A percentile compares a stretch with the other conserved stretches of the same genome.
phyloP scores from a whole-genome alignment of 35 echinoderm and acorn worm species.

The Lytechinus variegatus region DNA sequence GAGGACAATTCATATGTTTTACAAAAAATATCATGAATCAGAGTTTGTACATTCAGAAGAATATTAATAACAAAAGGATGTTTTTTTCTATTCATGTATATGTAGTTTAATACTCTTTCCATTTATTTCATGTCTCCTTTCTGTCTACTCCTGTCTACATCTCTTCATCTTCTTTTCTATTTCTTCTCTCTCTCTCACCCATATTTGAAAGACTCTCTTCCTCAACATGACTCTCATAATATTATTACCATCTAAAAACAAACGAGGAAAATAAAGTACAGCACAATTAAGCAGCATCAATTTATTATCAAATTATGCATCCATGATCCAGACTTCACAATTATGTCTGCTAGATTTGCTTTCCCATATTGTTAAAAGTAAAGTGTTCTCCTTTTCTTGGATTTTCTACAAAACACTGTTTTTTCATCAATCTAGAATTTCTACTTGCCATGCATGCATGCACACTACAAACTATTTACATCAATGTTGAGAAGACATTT shows the following conservation, averaged over 20 bases:
- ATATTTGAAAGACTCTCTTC: too few relatives aligned
- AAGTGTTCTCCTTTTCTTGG: background rate
- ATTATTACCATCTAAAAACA: background rate
- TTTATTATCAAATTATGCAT: constrained; percentile 12
- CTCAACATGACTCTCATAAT: background rate
- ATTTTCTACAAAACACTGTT: background rate
- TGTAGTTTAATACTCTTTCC: background rate
- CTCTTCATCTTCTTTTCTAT: background rate
- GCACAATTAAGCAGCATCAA: background rate
- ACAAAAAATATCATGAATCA: too few relatives aligned
- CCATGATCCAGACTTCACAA: background rate
- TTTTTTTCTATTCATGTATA: too few relatives aligned
- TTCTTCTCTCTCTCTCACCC: background rate
- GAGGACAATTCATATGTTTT: too few relatives aligned
- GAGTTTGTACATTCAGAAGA: too few relatives aligned
- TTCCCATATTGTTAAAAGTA: background rate
- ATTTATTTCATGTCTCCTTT: background rate
- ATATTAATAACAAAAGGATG: too few relatives aligned
- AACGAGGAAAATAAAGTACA: background rate
- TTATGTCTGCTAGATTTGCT: background rate
- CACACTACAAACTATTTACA: constrained; percentile 13
- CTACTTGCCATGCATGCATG: background rate
- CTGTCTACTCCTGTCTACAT: background rate
- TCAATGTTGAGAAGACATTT: background rate
- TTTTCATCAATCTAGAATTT: background rate